These are phyloP conservation scores for Hypolimnas misippus DNA, from an alignment of 2,888 invertebrate species.

Conservation along the genomic window DNA sequence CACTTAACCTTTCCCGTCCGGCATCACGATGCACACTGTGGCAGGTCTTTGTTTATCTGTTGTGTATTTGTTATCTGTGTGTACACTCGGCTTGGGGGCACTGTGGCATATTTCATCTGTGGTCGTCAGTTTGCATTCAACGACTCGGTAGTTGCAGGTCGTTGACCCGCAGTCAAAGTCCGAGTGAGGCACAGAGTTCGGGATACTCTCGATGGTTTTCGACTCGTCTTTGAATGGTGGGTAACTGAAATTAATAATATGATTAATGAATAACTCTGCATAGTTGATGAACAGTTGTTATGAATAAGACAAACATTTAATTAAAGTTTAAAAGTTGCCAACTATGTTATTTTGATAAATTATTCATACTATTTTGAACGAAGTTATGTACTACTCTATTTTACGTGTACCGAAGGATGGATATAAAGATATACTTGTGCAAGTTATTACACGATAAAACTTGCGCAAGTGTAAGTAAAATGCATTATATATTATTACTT, in stretches of 20 bases:
- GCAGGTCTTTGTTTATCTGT: constrained; percentile 62
- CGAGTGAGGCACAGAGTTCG: constrained; percentile 68
- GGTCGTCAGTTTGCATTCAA: constrained; percentile 78
- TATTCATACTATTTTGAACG: too few species aligned
- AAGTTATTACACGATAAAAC: too few species aligned
- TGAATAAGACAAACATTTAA: too few species aligned
- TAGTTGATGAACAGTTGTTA: background rate
- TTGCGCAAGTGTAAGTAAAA: too few species aligned
- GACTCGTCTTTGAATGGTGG: constrained; percentile 75
- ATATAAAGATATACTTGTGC: too few species aligned
- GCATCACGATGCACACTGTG: constrained; percentile 85
- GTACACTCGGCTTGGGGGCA: constrained; percentile 52
- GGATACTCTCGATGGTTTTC: constrained; percentile 64
- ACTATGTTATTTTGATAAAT: too few species aligned
- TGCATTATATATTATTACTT: too few species aligned
- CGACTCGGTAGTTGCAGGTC: constrained; percentile 75
- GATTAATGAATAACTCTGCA: background rate
- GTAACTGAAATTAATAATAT: constrained; percentile 61
- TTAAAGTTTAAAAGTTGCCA: too few species aligned
- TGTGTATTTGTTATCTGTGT: constrained; percentile 51
- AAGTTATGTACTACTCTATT: too few species aligned
- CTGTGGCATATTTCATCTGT: constrained; percentile 69
- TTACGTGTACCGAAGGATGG: too few species aligned
- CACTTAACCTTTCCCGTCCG: constrained; percentile 80
- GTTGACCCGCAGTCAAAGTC: constrained; percentile 76